Evolutionary conservation across 2,797 vertebrate species (phyloP).

Genomic region (Morelia viridis): DNA sequence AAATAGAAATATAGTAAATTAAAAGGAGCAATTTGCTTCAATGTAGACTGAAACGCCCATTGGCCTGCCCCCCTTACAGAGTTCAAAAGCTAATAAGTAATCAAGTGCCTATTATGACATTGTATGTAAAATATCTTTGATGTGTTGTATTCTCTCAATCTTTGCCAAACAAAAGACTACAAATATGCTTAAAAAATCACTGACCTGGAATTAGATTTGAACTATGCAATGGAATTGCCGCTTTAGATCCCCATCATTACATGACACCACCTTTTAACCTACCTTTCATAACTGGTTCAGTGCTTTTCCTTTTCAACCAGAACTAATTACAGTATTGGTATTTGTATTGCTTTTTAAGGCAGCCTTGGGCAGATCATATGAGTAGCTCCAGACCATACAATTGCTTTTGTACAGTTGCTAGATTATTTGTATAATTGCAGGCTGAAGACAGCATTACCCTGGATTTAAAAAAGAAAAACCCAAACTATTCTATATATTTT

Average conservation of each 20-base stretch:
- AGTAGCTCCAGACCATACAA: slow-evolving; percentile 48
- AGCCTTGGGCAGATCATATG: slow-evolving; percentile 41
- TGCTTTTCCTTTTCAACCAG: slow-evolving; percentile 31
- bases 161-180: slow-evolving; percentile 21
- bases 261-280: fast-evolving
- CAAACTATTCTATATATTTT: slow-evolving; percentile 49
- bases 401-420: slow-evolving; percentile 43
- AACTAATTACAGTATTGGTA: slow-evolving; percentile 56
- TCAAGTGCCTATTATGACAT: neutral
- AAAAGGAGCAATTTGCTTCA: neutral
- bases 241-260: slow-evolving; percentile 25
- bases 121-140: neutral
- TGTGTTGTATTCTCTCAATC: neutral
- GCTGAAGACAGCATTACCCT: slow-evolving; percentile 47
- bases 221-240: slow-evolving; percentile 3
- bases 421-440: slow-evolving; percentile 53
- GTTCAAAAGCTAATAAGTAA: slow-evolving; percentile 19
- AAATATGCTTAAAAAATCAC: slow-evolving; percentile 32
- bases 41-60: neutral
- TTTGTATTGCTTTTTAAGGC: slow-evolving; percentile 49
- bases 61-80: slow-evolving; percentile 21
- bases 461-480: slow-evolving; percentile 45
- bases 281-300: neutral
- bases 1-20: neutral
- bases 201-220: slow-evolving; percentile 37